Evolutionary conservation across 2,113 vertebrate genomes (phyloP).

Genomic region (Larimichthys crocea): DNA sequence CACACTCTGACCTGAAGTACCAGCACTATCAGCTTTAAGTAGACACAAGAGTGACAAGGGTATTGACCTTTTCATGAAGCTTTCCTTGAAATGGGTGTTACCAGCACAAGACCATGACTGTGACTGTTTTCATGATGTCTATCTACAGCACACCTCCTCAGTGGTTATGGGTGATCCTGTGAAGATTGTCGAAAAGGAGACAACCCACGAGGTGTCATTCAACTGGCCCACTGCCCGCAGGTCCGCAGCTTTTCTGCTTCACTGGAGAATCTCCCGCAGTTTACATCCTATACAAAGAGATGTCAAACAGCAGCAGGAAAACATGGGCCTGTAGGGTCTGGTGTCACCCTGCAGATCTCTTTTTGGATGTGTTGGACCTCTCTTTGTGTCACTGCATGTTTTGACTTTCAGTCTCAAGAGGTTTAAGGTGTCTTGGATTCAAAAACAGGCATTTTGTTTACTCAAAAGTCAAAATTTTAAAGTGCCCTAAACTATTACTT

Average conservation of each 20-base stretch:
- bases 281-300: conserved; percentile 9
- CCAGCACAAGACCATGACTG: background rate
- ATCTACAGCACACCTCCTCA: conserved; percentile 34
- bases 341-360: background rate
- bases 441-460: background rate
- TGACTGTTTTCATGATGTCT: conserved; percentile 18
- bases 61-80: background rate
- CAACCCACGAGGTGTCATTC: conserved; percentile 53
- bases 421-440: background rate
- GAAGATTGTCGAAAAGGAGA: conserved; percentile 51
- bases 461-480: background rate
- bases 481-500: background rate
- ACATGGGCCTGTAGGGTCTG: background rate
- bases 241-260: conserved; percentile 41
- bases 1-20: background rate
- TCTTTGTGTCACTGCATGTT: background rate
- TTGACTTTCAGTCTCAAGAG: background rate
- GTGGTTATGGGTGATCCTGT: conserved; percentile 62
- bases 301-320: background rate
- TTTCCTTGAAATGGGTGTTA: conserved; percentile 16
- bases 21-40: conserved; percentile 19
- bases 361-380: background rate
- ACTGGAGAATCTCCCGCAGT: background rate
- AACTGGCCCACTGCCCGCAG: conserved; percentile 5
- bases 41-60: conserved; percentile 4